Conservation (phyloP, 2,888 invertebrate species). For the Patella depressa region DNA sequence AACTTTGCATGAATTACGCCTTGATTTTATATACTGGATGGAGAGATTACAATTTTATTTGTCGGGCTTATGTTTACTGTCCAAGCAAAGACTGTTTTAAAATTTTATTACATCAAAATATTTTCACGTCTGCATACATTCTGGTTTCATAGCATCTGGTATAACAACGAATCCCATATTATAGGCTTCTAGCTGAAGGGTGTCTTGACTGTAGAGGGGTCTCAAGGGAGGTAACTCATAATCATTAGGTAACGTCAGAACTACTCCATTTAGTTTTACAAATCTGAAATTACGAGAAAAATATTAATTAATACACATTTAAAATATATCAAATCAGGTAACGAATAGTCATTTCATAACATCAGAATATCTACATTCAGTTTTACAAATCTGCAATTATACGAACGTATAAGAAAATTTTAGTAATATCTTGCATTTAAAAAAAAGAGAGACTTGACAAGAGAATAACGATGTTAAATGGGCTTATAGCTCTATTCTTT, state of each 20-base stretch:
- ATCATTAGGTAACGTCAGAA: not conserved
- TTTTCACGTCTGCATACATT: not conserved
- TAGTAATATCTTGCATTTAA: too few relatives aligned
- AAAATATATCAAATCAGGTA: not conserved
- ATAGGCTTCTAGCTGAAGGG: not conserved
- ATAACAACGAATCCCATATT: conserved; percentile 17
- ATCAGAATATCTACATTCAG: conserved; percentile 35
- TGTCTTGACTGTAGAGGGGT: not conserved
- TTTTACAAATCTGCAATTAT: conserved; percentile 34
- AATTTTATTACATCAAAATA: not conserved
- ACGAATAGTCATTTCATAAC: conserved; percentile 8
- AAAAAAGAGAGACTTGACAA: too few relatives aligned
- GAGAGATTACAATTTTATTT: too few relatives aligned
- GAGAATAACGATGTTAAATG: too few relatives aligned
- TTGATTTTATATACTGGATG: too few relatives aligned
- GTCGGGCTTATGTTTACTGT: not conserved
- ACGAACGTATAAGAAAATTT: too few relatives aligned
- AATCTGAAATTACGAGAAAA: not conserved
- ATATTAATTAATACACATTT: not conserved
- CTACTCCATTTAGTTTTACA: not conserved
- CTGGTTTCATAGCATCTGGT: conserved; percentile 3
- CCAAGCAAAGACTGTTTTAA: not conserved
- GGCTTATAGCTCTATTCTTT: too few relatives aligned
- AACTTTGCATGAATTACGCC: too few relatives aligned
- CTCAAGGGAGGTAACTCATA: not conserved